Percentiles rank a stretch among this genome's conserved stretches.
These are phyloP conservation scores for Lanius ludovicianus DNA, from an alignment of 2,113 vertebrate genomes.

Conservation along the genomic window DNA sequence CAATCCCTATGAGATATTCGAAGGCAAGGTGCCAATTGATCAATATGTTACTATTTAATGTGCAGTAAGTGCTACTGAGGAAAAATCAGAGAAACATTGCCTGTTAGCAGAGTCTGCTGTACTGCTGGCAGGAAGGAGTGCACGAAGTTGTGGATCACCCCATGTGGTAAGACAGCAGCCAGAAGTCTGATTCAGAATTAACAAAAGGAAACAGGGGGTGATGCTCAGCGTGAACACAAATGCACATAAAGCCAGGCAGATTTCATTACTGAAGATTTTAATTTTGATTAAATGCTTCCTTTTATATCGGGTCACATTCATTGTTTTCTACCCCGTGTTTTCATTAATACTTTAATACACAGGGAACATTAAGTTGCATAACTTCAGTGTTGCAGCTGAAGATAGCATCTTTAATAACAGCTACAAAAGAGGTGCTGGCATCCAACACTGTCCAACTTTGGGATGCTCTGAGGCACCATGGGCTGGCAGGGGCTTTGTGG, in stretches of 20 bases:
- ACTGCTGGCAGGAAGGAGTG: neutral
- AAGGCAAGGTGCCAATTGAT: neutral
- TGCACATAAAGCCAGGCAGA: neutral
- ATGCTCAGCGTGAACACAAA: neutral
- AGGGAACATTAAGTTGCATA: neutral
- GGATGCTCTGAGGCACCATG: neutral
- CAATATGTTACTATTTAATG: conserved; percentile 36
- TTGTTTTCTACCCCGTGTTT: neutral
- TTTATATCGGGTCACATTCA: neutral
- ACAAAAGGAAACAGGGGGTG: conserved; percentile 9
- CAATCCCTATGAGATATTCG: neutral
- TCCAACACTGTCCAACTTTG: neutral
- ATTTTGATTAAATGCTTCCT: conserved; percentile 54
- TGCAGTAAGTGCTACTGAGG: conserved; percentile 6
- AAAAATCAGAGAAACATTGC: conserved; percentile 5
- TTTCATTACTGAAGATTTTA: conserved; percentile 54
- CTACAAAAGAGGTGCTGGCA: neutral
- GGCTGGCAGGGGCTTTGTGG: neutral
- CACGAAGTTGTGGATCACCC: neutral
- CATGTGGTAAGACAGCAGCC: neutral
- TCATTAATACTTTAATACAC: conserved; percentile 35
- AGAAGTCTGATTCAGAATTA: conserved; percentile 10
- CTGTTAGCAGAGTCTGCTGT: neutral
- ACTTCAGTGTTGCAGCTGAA: neutral
- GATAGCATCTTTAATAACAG: conserved; percentile 64